A percentile compares a stretch with the other conserved stretches of the same genome.
These are phyloP conservation scores for Tanytarsus gracilentus DNA, from an alignment of 2,888 invertebrate genomes.

Conservation along the genomic window DNA sequence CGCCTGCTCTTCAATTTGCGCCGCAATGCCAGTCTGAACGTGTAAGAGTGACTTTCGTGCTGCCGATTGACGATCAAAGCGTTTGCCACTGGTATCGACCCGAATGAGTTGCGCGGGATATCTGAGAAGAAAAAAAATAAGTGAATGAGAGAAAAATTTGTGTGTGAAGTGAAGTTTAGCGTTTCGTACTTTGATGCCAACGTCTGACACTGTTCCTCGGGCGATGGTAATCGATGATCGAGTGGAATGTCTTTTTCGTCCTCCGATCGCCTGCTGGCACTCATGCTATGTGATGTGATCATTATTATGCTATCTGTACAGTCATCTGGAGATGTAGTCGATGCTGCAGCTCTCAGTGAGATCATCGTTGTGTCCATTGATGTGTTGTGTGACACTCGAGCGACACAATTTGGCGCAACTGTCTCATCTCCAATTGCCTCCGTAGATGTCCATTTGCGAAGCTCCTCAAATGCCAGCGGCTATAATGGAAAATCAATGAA, in stretches of 20 bases:
- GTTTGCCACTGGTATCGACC: slow-evolving; percentile 79
- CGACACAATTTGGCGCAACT: slow-evolving; percentile 66
- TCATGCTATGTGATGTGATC: slow-evolving; percentile 40
- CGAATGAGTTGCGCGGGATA: slow-evolving; percentile 81
- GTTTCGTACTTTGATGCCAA: slow-evolving; percentile 67
- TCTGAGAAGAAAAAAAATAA: slow-evolving; percentile 44
- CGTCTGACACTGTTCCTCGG: slow-evolving; percentile 75
- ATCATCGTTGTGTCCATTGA: slow-evolving; percentile 33
- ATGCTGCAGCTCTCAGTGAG: slow-evolving; percentile 25
- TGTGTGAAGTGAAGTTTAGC: background rate
- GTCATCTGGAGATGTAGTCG: background rate
- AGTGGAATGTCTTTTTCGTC: slow-evolving; percentile 51
- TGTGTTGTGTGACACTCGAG: slow-evolving; percentile 52
- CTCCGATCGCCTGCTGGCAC: slow-evolving; percentile 45
- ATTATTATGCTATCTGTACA: slow-evolving; percentile 25
- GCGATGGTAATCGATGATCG: slow-evolving; percentile 78
- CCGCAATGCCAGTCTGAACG: slow-evolving; percentile 35
- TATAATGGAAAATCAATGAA: slow-evolving; percentile 40
- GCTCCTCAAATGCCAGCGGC: slow-evolving; percentile 72
- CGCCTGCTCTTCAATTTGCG: slow-evolving; percentile 23
- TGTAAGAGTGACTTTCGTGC: slow-evolving; percentile 71
- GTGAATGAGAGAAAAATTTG: background rate
- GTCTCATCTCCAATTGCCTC: slow-evolving; percentile 76
- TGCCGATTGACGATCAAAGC: slow-evolving; percentile 81
- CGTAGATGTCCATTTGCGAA: slow-evolving; percentile 76